Evolutionary conservation across 2,113 vertebrate species (phyloP), one percentile per base, ranked within the genome.

Genomic region (Camelus dromedarius): DNA sequence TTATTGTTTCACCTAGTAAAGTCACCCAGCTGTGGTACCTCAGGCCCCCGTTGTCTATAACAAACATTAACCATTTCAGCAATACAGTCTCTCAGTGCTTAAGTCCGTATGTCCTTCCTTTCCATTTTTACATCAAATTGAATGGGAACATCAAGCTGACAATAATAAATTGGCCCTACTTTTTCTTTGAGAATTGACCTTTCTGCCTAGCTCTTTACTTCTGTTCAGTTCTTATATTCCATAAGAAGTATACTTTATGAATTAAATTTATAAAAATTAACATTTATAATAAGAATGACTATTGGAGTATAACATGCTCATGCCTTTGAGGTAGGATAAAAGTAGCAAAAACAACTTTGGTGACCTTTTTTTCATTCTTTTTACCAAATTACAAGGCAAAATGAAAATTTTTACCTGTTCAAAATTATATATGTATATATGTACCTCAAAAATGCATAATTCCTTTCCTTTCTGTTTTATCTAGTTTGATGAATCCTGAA

Each of bases 241-340:
- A 54, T 8, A 56, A 64, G 84, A 73, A 52, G n/a, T 66, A 19
- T 30, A 32, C 13, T 66, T 70, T 96, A 32, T 87, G 4, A 66
- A 30, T 82, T 94, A 58, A 92, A 70, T n/a, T 42, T 12, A 76
- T 66, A 86, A 35, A 70, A 80, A 93, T 77, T 62, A 82, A n/a
- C 3, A 42, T 42, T 67, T 82, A 72, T 56, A 50, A 42, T 56
- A 94, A 70, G 13, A 72, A 58, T 84, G 94, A 26, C 38, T 89
- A 26, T 67, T 85, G 28, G 93, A 77, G 16, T 86, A 26, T 26
- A 56, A 20, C 2, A 42, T 46, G 35, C 19, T 11, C 5, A 64
- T 86, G 52, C 5, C 35, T 94, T 90, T 94, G 46, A 81, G 50
- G 32, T 80, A 56, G 6, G 12, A 26, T 0, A 79, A 91, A 96